Evolutionary conservation across 64 coral and sea anemone genomes (phyloP), one percentile per base, ranked within the genome.

Genomic region (Montipora efflorescens): DNA sequence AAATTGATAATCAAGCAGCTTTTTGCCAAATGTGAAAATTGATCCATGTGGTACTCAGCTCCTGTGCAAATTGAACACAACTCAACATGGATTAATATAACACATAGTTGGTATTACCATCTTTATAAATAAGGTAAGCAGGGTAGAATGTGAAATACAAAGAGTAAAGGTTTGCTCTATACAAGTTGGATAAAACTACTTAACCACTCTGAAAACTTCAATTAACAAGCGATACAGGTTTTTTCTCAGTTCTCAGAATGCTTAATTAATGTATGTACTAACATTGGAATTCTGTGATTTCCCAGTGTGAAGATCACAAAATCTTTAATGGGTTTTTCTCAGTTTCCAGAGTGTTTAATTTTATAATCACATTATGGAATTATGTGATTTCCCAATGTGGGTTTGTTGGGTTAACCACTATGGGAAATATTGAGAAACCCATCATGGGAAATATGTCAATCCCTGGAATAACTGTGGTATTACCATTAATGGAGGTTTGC

Each of bases 361-460:
- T 20, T 1, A 79, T 18, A 79, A 79, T 79, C 9, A 50, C 76
- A 76, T 76, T 79, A 13, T 50, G 47, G 78, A 57, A 80, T 80
- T 80, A 2, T 57, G 50, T 57, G 48, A 80, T 80, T 80, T 80
- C 19, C 78, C 78, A 80, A n/a, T 57, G 48, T 80, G 49, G 78
- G 50, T 80, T 57, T 21, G 7, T 11, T 8, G 18, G 50, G 5
- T 80, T 57, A 80, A 80, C 48, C 78, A 55, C 18, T 21, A 80
- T 80, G 70, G 4, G 70, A 74, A 68, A 28, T 50, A 80, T 19
- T 55, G 50, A 80, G 50, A 80, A 80, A 80, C 2, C 50, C 78
- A 55, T 80, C 16, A 57, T 55, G 76, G 78, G n/a, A 80, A 57
- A 21, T 80, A 16, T 80, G 3, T 57, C 7, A 80, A 80, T 55